phyloP scores from a whole-genome alignment of 2,888 invertebrate species.

The Calameuta pallipes region DNA sequence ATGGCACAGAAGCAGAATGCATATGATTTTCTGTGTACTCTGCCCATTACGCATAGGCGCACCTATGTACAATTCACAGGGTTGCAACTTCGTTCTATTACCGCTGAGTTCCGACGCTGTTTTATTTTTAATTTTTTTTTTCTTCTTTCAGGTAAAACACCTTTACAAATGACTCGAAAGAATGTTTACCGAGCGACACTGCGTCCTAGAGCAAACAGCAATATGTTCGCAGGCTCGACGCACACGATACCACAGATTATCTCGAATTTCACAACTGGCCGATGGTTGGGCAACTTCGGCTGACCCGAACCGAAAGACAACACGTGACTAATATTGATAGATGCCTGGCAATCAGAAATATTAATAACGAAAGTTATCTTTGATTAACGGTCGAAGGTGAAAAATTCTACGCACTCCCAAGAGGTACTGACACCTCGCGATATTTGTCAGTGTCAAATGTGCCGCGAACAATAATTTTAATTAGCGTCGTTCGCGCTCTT shows the following conservation, averaged over 20 bases:
- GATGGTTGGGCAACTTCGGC: neutral
- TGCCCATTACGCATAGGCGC: neutral
- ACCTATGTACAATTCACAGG: neutral
- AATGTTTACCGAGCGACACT: neutral
- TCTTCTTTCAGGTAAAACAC: neutral
- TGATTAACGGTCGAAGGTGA: constrained; percentile 17
- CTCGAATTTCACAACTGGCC: constrained; percentile 1
- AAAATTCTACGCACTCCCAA: constrained; percentile 4
- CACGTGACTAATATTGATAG: constrained; percentile 13
- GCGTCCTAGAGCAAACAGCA: neutral
- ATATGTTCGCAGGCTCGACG: neutral
- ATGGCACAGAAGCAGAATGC: neutral
- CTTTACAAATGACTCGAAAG: neutral
- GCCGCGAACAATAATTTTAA: constrained; percentile 16
- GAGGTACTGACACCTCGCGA: neutral
- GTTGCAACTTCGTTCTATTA: neutral
- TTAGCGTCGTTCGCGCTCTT: constrained; percentile 5
- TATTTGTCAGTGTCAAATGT: constrained; percentile 18
- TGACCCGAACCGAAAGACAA: neutral
- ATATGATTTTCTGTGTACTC: neutral
- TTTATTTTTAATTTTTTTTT: neutral
- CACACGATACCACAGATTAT: neutral
- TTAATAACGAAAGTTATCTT: constrained; percentile 13
- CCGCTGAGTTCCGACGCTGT: neutral
- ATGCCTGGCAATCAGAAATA: constrained; percentile 9